phyloP scores from a whole-genome alignment of 2,888 invertebrate species.

The Reticulitermes lucifugus region DNA sequence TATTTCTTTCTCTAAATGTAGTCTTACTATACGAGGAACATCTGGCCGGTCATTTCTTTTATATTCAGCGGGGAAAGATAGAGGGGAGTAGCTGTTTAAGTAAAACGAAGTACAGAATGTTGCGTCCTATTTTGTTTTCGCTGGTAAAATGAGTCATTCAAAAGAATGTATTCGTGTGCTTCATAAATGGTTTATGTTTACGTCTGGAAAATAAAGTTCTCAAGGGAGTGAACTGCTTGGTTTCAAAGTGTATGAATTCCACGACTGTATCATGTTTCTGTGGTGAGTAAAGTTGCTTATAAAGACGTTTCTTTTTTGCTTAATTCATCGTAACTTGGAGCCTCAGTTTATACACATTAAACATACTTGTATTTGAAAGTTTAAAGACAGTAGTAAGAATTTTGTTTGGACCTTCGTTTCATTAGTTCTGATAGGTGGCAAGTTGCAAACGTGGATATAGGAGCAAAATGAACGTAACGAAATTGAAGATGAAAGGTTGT shows the following conservation, averaged over 20 bases:
- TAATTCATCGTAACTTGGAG: not conserved
- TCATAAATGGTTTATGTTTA: not conserved
- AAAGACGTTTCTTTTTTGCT: not conserved
- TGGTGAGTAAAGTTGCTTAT: not conserved
- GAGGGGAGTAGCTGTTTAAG: not conserved
- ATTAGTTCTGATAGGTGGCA: too few species aligned
- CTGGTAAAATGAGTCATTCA: conserved; percentile 21
- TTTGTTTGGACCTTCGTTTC: too few species aligned
- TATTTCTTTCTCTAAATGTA: conserved; percentile 28
- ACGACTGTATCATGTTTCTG: not conserved
- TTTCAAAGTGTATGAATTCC: not conserved
- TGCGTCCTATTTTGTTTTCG: not conserved
- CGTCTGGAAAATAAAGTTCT: not conserved
- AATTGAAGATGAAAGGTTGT: too few species aligned
- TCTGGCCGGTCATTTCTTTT: conserved; percentile 22
- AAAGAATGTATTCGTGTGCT: conserved; percentile 15
- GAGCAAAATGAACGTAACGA: too few species aligned
- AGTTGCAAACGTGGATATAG: too few species aligned
- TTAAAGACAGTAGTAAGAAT: not conserved
- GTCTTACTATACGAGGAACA: not conserved
- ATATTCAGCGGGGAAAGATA: conserved; percentile 22
- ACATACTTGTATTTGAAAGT: not conserved
- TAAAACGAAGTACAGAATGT: not conserved
- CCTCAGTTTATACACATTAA: not conserved
- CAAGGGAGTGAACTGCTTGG: not conserved